Evolutionary conservation across 1,140 invertebrate genomes (phyloP), one percentile per base, ranked within the genome.

Genomic region (Pantala flavescens): DNA sequence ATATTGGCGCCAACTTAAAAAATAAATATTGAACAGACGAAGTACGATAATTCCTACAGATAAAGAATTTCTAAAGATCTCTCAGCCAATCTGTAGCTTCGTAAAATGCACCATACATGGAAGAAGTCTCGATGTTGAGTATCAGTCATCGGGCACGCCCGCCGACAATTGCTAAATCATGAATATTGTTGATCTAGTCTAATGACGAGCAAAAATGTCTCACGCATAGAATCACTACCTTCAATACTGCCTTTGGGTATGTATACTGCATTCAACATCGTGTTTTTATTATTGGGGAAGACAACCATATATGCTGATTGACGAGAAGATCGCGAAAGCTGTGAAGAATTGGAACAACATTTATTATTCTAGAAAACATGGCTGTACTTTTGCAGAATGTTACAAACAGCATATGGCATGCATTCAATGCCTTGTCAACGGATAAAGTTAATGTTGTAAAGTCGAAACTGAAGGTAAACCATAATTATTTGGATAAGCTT

Each of bases 371-470:
- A 14, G 21, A 24, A 72, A 82, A 78, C 77, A 91, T 91, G 90
- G 85, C 88, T 74, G 84, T 86, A 43, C 79, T 91, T 49, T 81
- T 91, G 72, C 88, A 89, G 78, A 91, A 91, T 81, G 86, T 90
- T 16, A 88, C 86, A 0, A 91, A 91, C 78, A 89, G 87, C 79
- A 87, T 92, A 76, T 92, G 90, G 90, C 89, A 91, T 80, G 90
- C 90, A 19, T 92, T 92, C 81, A 85, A 88, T 76, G 87, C 89
- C 0, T 81, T 92, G 24, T 86, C 89, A 77, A 85, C 85, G 72
- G 87, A 89, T 71, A 79, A 83, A 55, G 81, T 80, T 74, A 86
- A 87, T 72, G 90, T 91, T 21, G 85, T 89, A 73, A 92, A 91
- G 82, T 91, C 90, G 0, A 91, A 91, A 81, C 83, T 92, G 75